Evolutionary conservation across 2,888 invertebrate species (phyloP), one percentile per base, ranked within the genome.

Genomic region (Coleophora flavipennella): DNA sequence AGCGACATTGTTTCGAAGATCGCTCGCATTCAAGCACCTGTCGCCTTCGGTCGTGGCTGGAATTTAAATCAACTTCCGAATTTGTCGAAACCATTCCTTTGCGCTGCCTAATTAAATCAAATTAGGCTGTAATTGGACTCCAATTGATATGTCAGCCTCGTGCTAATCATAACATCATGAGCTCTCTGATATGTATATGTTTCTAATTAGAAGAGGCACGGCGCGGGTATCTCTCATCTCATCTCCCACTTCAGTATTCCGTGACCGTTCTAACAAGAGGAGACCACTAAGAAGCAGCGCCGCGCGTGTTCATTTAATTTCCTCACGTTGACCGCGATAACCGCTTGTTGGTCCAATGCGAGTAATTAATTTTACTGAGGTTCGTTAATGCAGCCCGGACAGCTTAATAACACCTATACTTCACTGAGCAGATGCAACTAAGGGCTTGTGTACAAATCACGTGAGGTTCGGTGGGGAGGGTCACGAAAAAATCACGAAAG

Each of bases 341-440:
- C 67, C 58, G 70, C 70, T 68, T 68, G 74, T 74, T 70, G 67
- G 65, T 67, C 65, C 65, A 64, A 64, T 68, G 70, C 61, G 53
- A 63, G 66, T 73, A 75, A 76, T 76, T 78, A 76, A 76, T 74
- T 72, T 67, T 55, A 68, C 68, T 54, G 57, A 67, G 65, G 65
- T 67, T 68, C 63, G 60, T 68, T 68, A 59, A 59, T 61, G 57
- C 55, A 55, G 50, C 49, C 49, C 42, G 56, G 59, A 62, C 64
- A 62, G 49, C 57, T 67, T 64, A 67, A 67, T 64, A 65, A 60
- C 55, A 57, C 53, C 46, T 61, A 53, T 53, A 47, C 46, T 45
- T 40, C 38, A 43, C n/a, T 20, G 6, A 20, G 20, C 42, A 41
- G 40, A 40, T n/a, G 51, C 46, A 49, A 41, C 46, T 53, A 48